A percentile compares a stretch with the other conserved stretches of the same genome.
These are phyloP conservation scores for Octodon degus DNA, from an alignment of 2,113 vertebrate genomes.

Conservation along the genomic window DNA sequence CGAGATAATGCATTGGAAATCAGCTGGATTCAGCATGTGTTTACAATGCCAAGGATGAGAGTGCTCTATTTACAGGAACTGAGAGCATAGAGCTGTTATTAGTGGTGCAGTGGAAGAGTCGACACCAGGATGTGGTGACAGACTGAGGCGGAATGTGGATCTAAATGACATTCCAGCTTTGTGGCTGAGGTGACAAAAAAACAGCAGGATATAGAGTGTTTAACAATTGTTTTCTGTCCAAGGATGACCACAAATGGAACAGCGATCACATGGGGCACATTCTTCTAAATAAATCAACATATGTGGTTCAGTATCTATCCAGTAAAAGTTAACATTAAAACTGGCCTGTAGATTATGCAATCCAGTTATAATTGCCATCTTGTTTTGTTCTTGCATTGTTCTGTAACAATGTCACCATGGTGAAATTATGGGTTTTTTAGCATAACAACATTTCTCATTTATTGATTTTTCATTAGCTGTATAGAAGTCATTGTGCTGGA, in stretches of 20 bases:
- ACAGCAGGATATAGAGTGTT: neutral
- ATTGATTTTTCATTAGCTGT: neutral
- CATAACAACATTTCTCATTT: neutral
- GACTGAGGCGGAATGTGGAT: neutral
- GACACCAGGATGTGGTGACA: slow-evolving; percentile 39
- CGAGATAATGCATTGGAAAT: neutral
- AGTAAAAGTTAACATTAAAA: slow-evolving; percentile 65
- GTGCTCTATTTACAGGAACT: neutral
- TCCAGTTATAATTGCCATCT: slow-evolving; percentile 65
- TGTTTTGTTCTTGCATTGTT: slow-evolving; percentile 58
- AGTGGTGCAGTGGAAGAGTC: neutral
- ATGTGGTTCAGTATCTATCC: slow-evolving; percentile 44
- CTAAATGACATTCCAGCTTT: slow-evolving; percentile 19
- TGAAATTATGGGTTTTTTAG: slow-evolving; percentile 16
- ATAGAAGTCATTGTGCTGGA: neutral
- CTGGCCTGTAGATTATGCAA: slow-evolving; percentile 57
- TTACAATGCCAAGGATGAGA: neutral
- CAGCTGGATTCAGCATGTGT: neutral
- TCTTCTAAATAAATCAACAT: slow-evolving; percentile 59
- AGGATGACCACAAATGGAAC: slow-evolving; percentile 53
- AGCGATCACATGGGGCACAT: neutral
- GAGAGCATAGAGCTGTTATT: neutral
- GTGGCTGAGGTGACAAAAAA: slow-evolving; percentile 28
- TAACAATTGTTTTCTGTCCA: slow-evolving; percentile 58
- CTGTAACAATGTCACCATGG: slow-evolving; percentile 14